Base-by-base conservation (phyloP, 2,888 invertebrate species). In the Drosophila melanosoma region DNA sequence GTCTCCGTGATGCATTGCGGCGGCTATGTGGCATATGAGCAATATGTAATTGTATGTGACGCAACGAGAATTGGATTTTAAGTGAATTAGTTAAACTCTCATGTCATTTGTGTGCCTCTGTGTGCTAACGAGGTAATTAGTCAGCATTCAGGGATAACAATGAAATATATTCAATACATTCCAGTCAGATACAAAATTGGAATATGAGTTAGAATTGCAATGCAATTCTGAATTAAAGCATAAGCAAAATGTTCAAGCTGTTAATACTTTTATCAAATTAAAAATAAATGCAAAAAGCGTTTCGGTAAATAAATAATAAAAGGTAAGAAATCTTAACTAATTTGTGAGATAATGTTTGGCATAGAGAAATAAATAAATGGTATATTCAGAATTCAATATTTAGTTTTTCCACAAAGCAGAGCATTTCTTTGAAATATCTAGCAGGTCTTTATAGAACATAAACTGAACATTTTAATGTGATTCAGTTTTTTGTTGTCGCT, bases 11-110 rank as follows among this genome's bases (percentile, higher is more conserved):
- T 78, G 52, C 42, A 79, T 69, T 51, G 61, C 59, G 59, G 49
- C 32, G 68, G 57, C 58, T 67, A 56, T 69, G 69, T 60, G 79
- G 74, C 87, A 82, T 74, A 82, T 87, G 75, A 79, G 82, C 63
- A 74, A 77, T 70, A 68, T 77, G 74, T 70, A 73, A 82, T 81
- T 81, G 68, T 67, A 56, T 49, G 51, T 51, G 54, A 53, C 38
- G 42, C 56, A 59, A 11, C 40, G 53, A 29, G 51, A 67, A 71
- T 51, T 51, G 58, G 20, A 40, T 74, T 54, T 51, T 40, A 53
- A 73, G 51, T 42, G 62, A 42, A 74, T 74, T 74, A 62, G 67
- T 63, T 49, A 45, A 62, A 40, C 51, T 40, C 35, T 26, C 56
- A 48, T 36, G 32, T n/a, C 45, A 6, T n/a, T 26, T 35, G 32